A percentile compares a stretch with the other conserved stretches of the same genome.
phyloP scores from a whole-genome alignment of 2,888 invertebrate species.

The Iselma pallidipennis region DNA sequence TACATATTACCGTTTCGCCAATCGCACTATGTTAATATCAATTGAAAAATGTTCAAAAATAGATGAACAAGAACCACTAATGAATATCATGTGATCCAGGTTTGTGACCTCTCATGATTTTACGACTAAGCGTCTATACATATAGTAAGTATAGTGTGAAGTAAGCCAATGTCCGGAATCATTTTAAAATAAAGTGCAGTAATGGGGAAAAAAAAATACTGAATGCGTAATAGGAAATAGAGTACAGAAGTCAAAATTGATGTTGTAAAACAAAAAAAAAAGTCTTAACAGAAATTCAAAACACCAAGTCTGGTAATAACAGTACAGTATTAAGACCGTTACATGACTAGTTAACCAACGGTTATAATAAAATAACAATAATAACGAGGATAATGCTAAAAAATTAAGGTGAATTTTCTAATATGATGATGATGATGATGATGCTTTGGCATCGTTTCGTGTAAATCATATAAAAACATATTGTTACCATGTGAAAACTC shows the following conservation, averaged over 20 bases:
- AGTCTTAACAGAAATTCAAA: too few relatives aligned
- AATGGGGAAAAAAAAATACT: background rate
- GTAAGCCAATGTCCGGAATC: constrained; percentile 8
- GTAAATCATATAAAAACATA: background rate
- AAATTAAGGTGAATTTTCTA: background rate
- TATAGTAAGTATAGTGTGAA: background rate
- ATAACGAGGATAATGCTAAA: too few relatives aligned
- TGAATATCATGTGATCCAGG: constrained; percentile 2
- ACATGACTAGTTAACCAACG: too few relatives aligned
- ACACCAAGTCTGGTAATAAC: too few relatives aligned
- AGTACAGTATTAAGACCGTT: too few relatives aligned
- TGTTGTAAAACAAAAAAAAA: too few relatives aligned
- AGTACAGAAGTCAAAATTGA: background rate
- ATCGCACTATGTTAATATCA: background rate
- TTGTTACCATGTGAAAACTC: background rate
- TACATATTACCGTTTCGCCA: too few relatives aligned
- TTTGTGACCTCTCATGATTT: constrained; percentile 11
- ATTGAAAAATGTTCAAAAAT: background rate
- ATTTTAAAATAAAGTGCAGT: background rate
- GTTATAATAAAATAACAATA: too few relatives aligned
- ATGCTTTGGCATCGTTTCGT: background rate
- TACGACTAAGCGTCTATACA: constrained; percentile 1
- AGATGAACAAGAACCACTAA: background rate
- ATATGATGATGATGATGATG: too few relatives aligned
- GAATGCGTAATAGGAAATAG: background rate